These are phyloP conservation scores for Heterotilapia buettikoferi DNA, from an alignment of 2,113 vertebrate species.

Conservation along the genomic window DNA sequence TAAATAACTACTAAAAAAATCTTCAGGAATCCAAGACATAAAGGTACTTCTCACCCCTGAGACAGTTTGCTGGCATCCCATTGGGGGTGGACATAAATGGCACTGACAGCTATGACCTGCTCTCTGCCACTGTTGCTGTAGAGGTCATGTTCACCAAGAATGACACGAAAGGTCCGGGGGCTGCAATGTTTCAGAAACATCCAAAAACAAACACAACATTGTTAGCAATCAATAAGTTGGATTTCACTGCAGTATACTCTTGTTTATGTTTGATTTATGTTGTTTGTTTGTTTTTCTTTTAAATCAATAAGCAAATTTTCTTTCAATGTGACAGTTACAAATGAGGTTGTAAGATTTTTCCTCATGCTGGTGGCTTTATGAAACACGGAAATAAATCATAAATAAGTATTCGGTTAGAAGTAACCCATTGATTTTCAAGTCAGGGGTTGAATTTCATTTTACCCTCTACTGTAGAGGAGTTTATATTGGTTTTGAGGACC, in stretches of 20 bases:
- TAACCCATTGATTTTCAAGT: not conserved
- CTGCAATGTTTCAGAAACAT: not conserved
- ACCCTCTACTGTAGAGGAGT: not conserved
- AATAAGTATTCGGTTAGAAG: not conserved
- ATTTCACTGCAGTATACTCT: not conserved
- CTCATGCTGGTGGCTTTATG: not conserved
- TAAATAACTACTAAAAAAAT: not conserved
- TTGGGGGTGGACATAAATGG: constrained; percentile 56
- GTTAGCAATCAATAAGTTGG: not conserved
- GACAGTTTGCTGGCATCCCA: constrained; percentile 63
- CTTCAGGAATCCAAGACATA: not conserved
- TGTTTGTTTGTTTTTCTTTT: not conserved
- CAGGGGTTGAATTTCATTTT: not conserved
- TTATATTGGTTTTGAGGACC: not conserved
- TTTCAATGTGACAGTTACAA: not conserved
- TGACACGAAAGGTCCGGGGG: constrained; percentile 60
- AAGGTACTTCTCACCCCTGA: constrained; percentile 54
- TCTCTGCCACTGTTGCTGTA: constrained; percentile 57
- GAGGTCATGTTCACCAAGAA: constrained; percentile 79
- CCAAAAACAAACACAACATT: not conserved
- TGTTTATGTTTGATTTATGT: not conserved
- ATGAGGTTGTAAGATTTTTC: not conserved
- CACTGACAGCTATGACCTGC: constrained; percentile 65
- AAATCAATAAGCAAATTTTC: not conserved
- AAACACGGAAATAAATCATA: not conserved